Conservation (phyloP, 2,888 invertebrate genomes). For the Dilophus febrilis region DNA sequence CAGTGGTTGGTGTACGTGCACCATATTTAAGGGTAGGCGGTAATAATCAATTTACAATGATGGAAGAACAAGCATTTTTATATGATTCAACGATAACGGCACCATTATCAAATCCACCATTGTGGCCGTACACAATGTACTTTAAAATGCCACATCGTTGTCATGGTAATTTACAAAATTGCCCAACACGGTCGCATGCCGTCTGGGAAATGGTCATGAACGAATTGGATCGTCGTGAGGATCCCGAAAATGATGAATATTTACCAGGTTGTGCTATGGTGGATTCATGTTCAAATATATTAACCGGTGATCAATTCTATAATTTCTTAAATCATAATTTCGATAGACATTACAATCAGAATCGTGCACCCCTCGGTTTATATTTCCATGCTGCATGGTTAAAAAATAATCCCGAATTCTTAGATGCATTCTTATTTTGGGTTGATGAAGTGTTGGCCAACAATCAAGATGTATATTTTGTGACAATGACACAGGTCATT, state of each 20-base stretch:
- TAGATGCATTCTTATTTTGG: constrained; percentile 87
- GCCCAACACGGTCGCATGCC: constrained; percentile 80
- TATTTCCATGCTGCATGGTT: constrained; percentile 92
- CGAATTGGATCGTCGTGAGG: constrained; percentile 80
- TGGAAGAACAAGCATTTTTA: constrained; percentile 87
- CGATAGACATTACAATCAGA: constrained; percentile 79
- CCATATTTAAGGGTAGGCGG: constrained; percentile 85
- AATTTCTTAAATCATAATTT: constrained; percentile 89
- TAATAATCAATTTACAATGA: constrained; percentile 93
- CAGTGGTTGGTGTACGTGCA: constrained; percentile 78
- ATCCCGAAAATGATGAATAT: constrained; percentile 76
- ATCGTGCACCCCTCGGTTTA: constrained; percentile 72
- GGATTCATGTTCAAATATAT: constrained; percentile 84
- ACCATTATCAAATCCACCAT: constrained; percentile 74
- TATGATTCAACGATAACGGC: constrained; percentile 93
- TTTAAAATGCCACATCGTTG: constrained; percentile 91
- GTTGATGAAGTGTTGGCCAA: constrained; percentile 72
- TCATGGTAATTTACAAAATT: constrained; percentile 80
- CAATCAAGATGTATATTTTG: constrained; percentile 84
- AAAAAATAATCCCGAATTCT: constrained; percentile 79
- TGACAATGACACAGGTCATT: constrained; percentile 90
- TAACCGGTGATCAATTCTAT: constrained; percentile 84
- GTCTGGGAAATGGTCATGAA: constrained; percentile 97
- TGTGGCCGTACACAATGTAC: constrained; percentile 98
- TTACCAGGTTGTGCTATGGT: constrained; percentile 88